phyloP scores from a whole-genome alignment of 2,888 invertebrate genomes.

The Amblyjoppa proteus region DNA sequence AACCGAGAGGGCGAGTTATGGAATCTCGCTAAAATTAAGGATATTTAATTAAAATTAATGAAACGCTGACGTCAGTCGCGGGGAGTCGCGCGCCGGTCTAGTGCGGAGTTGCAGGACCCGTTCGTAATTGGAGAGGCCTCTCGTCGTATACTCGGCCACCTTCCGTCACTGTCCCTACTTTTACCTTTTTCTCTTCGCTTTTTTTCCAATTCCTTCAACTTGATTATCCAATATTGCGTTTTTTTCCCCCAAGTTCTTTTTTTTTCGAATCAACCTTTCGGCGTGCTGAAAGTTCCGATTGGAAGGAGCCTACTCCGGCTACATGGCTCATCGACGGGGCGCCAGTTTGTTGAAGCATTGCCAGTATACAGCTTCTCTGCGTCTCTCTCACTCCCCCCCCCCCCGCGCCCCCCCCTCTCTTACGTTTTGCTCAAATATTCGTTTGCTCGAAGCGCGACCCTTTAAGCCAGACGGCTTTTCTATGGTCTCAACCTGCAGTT shows the following conservation, averaged over 20 bases:
- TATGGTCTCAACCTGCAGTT: slow-evolving; percentile 80
- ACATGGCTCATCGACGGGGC: background rate
- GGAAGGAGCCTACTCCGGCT: background rate
- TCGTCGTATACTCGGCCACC: slow-evolving; percentile 33
- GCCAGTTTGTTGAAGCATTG: background rate
- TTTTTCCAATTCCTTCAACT: background rate
- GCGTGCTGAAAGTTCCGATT: background rate
- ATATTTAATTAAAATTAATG: slow-evolving; percentile 83
- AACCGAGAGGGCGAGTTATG: slow-evolving; percentile 49
- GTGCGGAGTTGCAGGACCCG: slow-evolving; percentile 26
- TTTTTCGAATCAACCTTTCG: background rate
- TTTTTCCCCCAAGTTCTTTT: background rate
- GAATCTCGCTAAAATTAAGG: slow-evolving; percentile 75
- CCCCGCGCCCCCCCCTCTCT: background rate
- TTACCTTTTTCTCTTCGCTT: slow-evolving; percentile 52
- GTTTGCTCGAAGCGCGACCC: slow-evolving; percentile 78
- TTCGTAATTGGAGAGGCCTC: slow-evolving; percentile 79
- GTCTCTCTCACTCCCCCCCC: too few relatives aligned
- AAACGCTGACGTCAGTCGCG: slow-evolving; percentile 77
- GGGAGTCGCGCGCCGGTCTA: slow-evolving; percentile 45
- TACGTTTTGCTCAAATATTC: slow-evolving; percentile 44
- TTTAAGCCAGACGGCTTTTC: slow-evolving; percentile 84
- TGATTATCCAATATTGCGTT: background rate
- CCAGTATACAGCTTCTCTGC: background rate
- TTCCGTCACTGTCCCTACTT: slow-evolving; percentile 41